Percentiles rank a stretch among this genome's conserved stretches.
Evolutionary conservation across 1,140 invertebrate species (phyloP).

Genomic region (Pogonomyrmex barbatus): DNA sequence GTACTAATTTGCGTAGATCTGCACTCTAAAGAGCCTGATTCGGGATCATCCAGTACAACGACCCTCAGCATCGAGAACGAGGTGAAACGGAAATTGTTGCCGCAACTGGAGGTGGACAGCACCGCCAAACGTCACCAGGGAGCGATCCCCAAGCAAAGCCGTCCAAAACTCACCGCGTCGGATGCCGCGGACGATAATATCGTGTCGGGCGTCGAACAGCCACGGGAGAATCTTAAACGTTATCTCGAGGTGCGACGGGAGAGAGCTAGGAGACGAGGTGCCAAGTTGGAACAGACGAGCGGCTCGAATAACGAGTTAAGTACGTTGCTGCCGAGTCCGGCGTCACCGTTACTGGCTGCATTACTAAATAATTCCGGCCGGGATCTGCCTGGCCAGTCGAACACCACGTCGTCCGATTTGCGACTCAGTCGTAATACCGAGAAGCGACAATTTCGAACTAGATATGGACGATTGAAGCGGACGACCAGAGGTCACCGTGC

Average conservation of each 20-base stretch:
- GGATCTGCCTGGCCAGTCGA: conserved; percentile 83
- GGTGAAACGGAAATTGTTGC: conserved; percentile 82
- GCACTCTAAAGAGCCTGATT: conserved; percentile 85
- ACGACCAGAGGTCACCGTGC: conserved; percentile 56
- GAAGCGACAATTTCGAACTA: conserved; percentile 54
- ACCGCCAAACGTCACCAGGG: conserved; percentile 87
- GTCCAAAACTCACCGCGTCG: conserved; percentile 72
- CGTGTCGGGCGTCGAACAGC: conserved; percentile 48
- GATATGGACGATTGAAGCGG: conserved; percentile 68
- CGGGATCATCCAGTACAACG: conserved; percentile 86
- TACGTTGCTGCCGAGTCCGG: conserved; percentile 88
- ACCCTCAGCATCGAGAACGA: conserved; percentile 87
- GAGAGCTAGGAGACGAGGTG: conserved; percentile 79
- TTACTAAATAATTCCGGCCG: conserved; percentile 87
- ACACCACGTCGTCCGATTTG: conserved; percentile 61
- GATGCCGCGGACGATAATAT: conserved; percentile 65
- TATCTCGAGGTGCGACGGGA: conserved; percentile 85
- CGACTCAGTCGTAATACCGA: conserved; percentile 60
- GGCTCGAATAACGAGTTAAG: conserved; percentile 89
- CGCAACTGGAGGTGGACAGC: conserved; percentile 79
- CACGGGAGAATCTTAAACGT: conserved; percentile 77
- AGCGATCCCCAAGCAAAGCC: conserved; percentile 90
- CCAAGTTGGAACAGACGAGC: conserved; percentile 86
- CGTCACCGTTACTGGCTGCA: conserved; percentile 88
- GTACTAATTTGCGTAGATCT: conserved; percentile 75